Conservation (phyloP, 2,113 vertebrate genomes). For the Drymodes brunneopygia region DNA sequence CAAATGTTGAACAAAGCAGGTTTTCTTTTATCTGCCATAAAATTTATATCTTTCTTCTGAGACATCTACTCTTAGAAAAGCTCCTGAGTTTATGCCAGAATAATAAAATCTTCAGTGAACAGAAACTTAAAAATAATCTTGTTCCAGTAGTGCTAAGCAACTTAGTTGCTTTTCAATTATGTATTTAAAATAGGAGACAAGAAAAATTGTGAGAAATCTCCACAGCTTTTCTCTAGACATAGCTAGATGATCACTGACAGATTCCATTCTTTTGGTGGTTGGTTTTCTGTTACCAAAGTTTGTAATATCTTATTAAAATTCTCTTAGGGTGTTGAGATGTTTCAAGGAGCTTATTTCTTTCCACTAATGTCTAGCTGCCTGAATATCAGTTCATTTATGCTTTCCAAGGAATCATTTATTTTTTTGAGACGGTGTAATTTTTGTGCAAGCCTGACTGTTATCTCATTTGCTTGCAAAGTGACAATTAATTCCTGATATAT, state of each 20-base stretch:
- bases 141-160: neutral
- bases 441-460: constrained; percentile 51
- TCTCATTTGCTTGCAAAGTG: constrained; percentile 59
- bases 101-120: neutral
- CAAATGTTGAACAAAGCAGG: neutral
- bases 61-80: neutral
- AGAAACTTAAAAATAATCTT: neutral
- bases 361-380: constrained; percentile 19
- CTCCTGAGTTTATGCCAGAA: neutral
- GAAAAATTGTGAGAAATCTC: neutral
- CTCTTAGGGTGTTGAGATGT: constrained; percentile 13
- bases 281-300: constrained; percentile 14
- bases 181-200: neutral
- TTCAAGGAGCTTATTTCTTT: constrained; percentile 42
- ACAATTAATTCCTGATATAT: constrained; percentile 61
- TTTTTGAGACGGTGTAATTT: constrained; percentile 58
- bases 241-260: neutral
- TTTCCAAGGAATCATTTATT: constrained; percentile 42
- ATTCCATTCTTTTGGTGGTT: constrained; percentile 22
- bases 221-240: neutral
- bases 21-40: neutral
- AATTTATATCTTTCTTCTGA: neutral
- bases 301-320: constrained; percentile 58
- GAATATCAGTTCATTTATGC: constrained; percentile 63
- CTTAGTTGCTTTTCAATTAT: constrained; percentile 31